Evolutionary conservation across 2,113 vertebrate species (phyloP).

Genomic region (Leptosomus discolor): DNA sequence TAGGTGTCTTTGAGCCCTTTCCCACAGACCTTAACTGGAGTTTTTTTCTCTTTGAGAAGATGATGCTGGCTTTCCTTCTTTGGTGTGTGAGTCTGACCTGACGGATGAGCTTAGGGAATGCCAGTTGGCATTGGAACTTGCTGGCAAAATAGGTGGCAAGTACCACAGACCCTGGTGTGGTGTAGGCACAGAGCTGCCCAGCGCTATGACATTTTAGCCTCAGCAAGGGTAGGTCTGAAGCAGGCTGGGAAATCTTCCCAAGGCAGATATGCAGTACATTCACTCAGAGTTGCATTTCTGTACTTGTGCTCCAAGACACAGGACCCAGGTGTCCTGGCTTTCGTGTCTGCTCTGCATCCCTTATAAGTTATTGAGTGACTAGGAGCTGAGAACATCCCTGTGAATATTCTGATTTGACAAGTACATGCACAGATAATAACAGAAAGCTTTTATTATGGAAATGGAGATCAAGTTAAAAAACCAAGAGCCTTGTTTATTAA

Average conservation of each 20-base stretch:
- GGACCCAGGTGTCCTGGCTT: slow-evolving; percentile 22
- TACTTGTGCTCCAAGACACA: background rate
- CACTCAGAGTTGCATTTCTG: fast-evolving
- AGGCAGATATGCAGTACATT: background rate
- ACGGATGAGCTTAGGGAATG: fast-evolving
- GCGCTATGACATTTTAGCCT: background rate
- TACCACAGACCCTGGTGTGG: background rate
- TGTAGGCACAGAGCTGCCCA: background rate
- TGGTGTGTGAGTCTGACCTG: background rate
- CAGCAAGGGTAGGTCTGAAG: background rate
- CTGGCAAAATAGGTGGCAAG: background rate
- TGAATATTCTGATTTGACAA: slow-evolving; percentile 29
- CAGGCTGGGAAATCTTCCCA: background rate
- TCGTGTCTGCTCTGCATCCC: background rate
- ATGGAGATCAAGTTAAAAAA: slow-evolving; percentile 4
- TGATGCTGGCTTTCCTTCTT: background rate
- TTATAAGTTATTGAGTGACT: background rate
- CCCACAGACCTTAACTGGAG: background rate
- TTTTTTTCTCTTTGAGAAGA: background rate
- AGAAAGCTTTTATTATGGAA: slow-evolving; percentile 52
- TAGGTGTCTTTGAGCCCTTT: background rate
- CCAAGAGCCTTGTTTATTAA: background rate
- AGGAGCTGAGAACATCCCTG: slow-evolving; percentile 23
- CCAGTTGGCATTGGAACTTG: background rate
- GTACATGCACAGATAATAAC: slow-evolving; percentile 21